A percentile compares a stretch with the other conserved stretches of the same genome.
These are phyloP conservation scores for Phaenicophaeus curvirostris DNA, from an alignment of 2,797 vertebrate species.

Conservation along the genomic window DNA sequence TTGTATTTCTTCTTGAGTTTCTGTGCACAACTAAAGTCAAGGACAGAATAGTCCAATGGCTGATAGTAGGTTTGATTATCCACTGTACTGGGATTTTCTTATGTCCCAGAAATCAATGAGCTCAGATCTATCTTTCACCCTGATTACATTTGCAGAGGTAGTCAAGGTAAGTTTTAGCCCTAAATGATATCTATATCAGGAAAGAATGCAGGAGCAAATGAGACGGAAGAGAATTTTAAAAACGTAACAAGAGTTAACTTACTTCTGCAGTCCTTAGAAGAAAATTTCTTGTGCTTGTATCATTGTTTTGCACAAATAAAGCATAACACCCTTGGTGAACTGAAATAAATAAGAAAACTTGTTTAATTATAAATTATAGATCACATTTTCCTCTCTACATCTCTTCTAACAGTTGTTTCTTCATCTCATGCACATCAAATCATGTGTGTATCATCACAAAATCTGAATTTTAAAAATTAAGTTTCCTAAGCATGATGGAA, in stretches of 20 bases:
- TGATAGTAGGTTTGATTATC: not conserved
- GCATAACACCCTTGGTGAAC: not conserved
- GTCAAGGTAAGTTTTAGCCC: not conserved
- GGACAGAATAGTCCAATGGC: not conserved
- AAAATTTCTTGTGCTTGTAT: not conserved
- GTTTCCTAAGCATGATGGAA: not conserved
- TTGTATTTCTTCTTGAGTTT: not conserved
- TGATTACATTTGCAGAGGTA: not conserved
- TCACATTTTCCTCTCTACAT: not conserved
- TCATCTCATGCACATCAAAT: not conserved
- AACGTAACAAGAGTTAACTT: not conserved
- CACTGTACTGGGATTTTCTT: not conserved
- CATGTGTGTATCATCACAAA: not conserved
- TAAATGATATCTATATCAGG: not conserved
- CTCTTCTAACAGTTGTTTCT: not conserved
- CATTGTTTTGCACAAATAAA: not conserved
- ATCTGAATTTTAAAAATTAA: not conserved
- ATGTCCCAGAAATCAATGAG: not conserved
- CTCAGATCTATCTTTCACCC: not conserved
- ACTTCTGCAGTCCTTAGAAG: not conserved
- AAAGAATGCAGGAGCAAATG: not conserved
- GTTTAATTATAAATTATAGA: not conserved
- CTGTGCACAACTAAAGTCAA: not conserved
- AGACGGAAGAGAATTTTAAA: not conserved
- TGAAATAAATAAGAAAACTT: not conserved